Conservation (phyloP, 1,140 invertebrate genomes). For the Bombus terrestris region DNA sequence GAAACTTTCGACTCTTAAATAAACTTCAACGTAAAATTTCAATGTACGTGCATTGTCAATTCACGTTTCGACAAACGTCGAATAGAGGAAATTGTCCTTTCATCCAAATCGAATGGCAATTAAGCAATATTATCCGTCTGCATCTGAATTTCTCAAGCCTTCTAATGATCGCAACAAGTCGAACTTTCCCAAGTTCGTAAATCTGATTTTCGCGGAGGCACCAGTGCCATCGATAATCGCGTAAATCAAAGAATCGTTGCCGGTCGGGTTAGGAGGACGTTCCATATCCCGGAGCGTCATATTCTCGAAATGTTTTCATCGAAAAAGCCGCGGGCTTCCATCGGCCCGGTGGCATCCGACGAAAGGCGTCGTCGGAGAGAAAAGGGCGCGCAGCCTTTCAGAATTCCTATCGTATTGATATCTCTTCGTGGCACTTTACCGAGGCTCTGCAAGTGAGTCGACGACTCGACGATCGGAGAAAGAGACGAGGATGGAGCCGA, state of each 20-base stretch:
- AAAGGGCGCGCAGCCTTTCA: slow-evolving; percentile 4
- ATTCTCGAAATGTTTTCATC: slow-evolving; percentile 27
- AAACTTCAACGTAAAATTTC: no score
- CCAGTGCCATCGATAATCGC: neutral
- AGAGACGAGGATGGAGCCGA: neutral
- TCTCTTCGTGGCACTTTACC: slow-evolving; percentile 42
- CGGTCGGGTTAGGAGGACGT: slow-evolving; percentile 8
- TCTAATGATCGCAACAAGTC: neutral
- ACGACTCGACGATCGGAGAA: neutral
- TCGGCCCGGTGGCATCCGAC: neutral
- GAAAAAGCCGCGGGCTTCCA: neutral
- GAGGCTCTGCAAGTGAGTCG: neutral
- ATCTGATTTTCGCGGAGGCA: neutral
- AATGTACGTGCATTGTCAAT: no score
- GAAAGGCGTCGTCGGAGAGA: neutral
- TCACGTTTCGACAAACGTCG: no score
- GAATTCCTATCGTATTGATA: slow-evolving; percentile 39
- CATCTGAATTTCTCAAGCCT: neutral
- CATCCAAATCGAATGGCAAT: neutral
- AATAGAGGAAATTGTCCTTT: no score
- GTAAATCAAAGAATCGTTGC: neutral
- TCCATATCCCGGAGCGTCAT: slow-evolving; percentile 13
- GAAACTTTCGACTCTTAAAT: no score
- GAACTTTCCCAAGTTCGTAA: neutral
- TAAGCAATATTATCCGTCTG: neutral